Conservation (phyloP, 2,888 invertebrate species). For the Cheilosia variabilis region DNA sequence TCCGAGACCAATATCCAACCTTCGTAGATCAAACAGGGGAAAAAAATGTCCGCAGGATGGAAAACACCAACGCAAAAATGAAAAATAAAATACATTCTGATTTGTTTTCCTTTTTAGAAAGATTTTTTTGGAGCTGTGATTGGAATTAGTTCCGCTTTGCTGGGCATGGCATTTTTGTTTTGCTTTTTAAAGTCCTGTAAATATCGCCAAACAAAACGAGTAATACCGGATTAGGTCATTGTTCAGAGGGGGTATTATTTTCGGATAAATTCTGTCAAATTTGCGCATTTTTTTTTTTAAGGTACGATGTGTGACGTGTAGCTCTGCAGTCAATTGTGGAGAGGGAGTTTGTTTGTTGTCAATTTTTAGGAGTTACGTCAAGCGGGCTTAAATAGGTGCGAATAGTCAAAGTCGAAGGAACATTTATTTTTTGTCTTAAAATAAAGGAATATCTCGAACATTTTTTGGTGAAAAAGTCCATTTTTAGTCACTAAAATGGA, state of each 20-base stretch:
- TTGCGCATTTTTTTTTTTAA: slow-evolving; percentile 20
- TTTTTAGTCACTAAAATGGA: too few species aligned
- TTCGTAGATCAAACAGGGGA: not conserved
- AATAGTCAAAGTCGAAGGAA: too few species aligned
- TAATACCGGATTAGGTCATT: slow-evolving; percentile 36
- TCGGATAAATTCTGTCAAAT: slow-evolving; percentile 29
- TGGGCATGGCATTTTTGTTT: slow-evolving; percentile 11
- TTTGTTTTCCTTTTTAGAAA: not conserved
- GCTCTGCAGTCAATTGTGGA: slow-evolving; percentile 3
- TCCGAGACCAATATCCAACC: not conserved
- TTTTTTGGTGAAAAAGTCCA: too few species aligned
- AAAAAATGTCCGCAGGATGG: not conserved
- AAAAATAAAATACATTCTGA: not conserved
- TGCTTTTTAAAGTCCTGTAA: slow-evolving; percentile 5
- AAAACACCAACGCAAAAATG: slow-evolving; percentile 17
- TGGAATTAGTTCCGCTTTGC: slow-evolving; percentile 53
- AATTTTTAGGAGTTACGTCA: not conserved
- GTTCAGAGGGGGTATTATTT: slow-evolving; percentile 30
- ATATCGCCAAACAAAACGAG: slow-evolving; percentile 54
- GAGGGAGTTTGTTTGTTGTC: not conserved
- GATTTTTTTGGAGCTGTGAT: slow-evolving; percentile 22
- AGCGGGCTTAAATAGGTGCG: not conserved
- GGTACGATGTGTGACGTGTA: not conserved
- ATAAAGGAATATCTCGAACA: too few species aligned
- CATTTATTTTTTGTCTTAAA: too few species aligned